Evolutionary conservation across 1,140 invertebrate genomes (phyloP), one percentile per base, ranked within the genome.

Genomic region (Wasmannia auropunctata): DNA sequence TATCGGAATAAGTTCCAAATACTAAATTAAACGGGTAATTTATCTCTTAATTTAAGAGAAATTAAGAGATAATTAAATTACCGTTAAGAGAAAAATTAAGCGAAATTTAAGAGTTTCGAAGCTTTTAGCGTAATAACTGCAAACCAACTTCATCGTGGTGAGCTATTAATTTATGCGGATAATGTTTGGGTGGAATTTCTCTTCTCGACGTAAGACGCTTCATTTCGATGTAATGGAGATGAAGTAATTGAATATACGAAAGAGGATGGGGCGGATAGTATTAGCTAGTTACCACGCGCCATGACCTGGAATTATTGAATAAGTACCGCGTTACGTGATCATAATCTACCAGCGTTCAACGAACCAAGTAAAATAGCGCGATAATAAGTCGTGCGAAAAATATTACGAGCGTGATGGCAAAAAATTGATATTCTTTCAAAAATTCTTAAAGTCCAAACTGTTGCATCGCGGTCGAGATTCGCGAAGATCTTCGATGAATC

Each of bases 251-350:
- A 65, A 58, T 25, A 49, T 1, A 22, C 19, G 54, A 31, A 56
- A 3, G 5, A 2, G 49, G 62, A 51, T 43, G 56, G 43, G 56
- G 51, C 16, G 69, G 10, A 22, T 34, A 11, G 8, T 7, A 51
- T 81, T 67, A 25, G 54, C 3, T 77, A 56, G 70, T 70, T 84
- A 65, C 4, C n/a, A 10, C 62, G 58, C 22, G n/a, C 25, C 34
- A 37, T 80, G 75, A 85, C 86, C 87, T 75, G 87, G 65, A 88
- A 88, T 79, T 63, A 79, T 77, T 37, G 63, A 79, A 65, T 37
- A 76, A 34, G 40, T 74, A 1, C 34, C 19, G 28, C 25, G 37
- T 56, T 63, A 87, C 31, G 22, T 65, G 56, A 86, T 87, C 8
- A 40, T 63, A 51, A 28, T 43, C 16, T 8, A 62, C 7, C 14